Conservation (phyloP, 2,113 vertebrate genomes). For the Alethe diademata region DNA sequence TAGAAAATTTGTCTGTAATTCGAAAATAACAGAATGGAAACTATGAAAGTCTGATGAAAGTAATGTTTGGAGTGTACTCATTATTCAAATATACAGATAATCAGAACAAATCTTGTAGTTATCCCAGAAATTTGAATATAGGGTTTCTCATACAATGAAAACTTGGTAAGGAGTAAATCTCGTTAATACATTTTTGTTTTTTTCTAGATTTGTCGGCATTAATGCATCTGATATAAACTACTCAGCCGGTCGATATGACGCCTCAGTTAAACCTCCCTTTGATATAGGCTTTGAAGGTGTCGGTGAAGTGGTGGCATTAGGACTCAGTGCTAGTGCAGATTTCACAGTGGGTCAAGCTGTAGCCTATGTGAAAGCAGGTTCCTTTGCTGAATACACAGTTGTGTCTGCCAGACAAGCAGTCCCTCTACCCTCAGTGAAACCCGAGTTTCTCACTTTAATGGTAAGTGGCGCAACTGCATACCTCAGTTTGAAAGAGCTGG, state of each 20-base stretch:
- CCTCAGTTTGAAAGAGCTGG: conserved; percentile 86
- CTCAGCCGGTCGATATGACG: conserved; percentile 86
- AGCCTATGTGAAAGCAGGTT: conserved; percentile 81
- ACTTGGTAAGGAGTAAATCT: background rate
- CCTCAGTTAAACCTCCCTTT: conserved; percentile 83
- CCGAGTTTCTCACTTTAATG: conserved; percentile 84
- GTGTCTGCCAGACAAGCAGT: conserved; percentile 78
- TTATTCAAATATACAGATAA: background rate
- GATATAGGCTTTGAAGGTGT: conserved; percentile 89
- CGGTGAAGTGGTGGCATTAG: conserved; percentile 88
- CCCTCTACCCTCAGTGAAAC: conserved; percentile 77
- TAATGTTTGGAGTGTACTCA: background rate
- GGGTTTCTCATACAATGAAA: background rate
- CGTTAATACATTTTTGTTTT: conserved; percentile 61
- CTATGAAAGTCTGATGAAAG: background rate
- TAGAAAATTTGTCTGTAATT: background rate
- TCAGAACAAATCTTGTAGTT: background rate
- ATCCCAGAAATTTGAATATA: background rate
- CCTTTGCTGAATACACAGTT: conserved; percentile 89
- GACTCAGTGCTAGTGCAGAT: conserved; percentile 85
- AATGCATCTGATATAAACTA: conserved; percentile 95
- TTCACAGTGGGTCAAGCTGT: conserved; percentile 84
- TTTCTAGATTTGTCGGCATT: conserved; percentile 89
- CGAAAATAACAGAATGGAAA: background rate
- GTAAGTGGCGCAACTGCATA: conserved; percentile 87